These are phyloP conservation scores for Apolygus lucorum DNA, from an alignment of 1,140 invertebrate species.

Conservation along the genomic window DNA sequence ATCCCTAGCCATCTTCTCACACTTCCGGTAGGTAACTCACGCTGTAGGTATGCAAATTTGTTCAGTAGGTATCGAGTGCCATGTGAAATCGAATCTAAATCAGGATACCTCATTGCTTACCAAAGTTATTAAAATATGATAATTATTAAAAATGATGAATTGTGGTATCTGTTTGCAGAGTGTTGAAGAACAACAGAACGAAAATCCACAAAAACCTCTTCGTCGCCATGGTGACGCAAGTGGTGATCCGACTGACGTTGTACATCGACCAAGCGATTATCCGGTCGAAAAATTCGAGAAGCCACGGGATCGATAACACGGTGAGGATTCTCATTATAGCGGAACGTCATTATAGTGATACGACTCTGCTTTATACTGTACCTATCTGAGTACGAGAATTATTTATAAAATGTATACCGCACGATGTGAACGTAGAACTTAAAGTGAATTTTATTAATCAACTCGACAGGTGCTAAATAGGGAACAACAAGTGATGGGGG, in stretches of 20 bases:
- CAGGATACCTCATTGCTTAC: no score
- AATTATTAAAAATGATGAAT: background rate
- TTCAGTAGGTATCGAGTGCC: background rate
- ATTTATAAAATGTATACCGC: no score
- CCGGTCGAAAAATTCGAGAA: conserved; percentile 33
- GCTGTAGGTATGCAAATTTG: no score
- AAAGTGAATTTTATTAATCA: no score
- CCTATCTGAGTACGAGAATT: no score
- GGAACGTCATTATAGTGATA: conserved; percentile 22
- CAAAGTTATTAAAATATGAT: no score
- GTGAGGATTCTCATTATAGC: no score
- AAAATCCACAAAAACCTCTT: conserved; percentile 83
- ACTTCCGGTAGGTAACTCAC: conserved; percentile 72
- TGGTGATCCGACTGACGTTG: conserved; percentile 69
- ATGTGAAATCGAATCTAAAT: background rate
- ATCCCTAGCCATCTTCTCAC: conserved; percentile 69
- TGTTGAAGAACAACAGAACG: conserved; percentile 73
- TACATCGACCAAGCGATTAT: conserved; percentile 72
- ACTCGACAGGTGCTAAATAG: no score
- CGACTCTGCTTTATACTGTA: conserved; percentile 22
- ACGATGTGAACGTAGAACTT: no score
- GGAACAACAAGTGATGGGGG: no score
- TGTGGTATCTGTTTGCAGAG: conserved; percentile 45
- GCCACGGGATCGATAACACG: conserved; percentile 63
- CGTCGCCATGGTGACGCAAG: conserved; percentile 74